A percentile compares a stretch with the other conserved stretches of the same genome.
phyloP scores from a whole-genome alignment of 2,113 vertebrate species.

The Leptosomus discolor region DNA sequence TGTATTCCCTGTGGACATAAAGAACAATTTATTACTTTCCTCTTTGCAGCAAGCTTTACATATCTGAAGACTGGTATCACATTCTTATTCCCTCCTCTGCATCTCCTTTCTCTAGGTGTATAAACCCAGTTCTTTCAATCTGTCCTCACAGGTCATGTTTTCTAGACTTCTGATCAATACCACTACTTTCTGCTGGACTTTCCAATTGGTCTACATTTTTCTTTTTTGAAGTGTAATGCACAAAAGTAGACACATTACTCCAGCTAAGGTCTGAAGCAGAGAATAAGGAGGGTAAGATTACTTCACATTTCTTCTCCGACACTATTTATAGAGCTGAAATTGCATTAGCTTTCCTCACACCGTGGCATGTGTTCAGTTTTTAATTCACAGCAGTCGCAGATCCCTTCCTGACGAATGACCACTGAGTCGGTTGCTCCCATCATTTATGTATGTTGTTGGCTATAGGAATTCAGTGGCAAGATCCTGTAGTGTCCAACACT shows the following conservation, averaged over 20 bases:
- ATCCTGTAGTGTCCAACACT: not conserved
- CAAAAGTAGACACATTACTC: not conserved
- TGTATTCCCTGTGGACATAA: not conserved
- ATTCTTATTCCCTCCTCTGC: not conserved
- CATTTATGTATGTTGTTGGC: not conserved
- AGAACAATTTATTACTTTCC: constrained; percentile 5
- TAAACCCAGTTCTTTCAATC: not conserved
- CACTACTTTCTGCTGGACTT: not conserved
- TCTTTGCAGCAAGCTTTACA: not conserved
- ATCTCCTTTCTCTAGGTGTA: not conserved
- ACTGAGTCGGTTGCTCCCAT: not conserved
- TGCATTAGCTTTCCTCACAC: not conserved
- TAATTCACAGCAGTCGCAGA: not conserved
- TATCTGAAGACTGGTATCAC: not conserved
- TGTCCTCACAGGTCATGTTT: not conserved
- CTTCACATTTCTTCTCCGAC: not conserved
- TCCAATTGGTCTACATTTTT: not conserved
- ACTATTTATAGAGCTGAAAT: not conserved
- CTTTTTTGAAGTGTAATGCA: not conserved
- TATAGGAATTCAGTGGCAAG: not conserved
- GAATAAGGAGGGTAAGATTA: not conserved
- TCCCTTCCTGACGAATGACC: not conserved
- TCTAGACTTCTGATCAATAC: not conserved
- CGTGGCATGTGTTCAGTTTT: not conserved
- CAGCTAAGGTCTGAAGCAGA: not conserved